phyloP scores from a whole-genome alignment of 2,797 vertebrate genomes.

The Centroberyx gerrardi region DNA sequence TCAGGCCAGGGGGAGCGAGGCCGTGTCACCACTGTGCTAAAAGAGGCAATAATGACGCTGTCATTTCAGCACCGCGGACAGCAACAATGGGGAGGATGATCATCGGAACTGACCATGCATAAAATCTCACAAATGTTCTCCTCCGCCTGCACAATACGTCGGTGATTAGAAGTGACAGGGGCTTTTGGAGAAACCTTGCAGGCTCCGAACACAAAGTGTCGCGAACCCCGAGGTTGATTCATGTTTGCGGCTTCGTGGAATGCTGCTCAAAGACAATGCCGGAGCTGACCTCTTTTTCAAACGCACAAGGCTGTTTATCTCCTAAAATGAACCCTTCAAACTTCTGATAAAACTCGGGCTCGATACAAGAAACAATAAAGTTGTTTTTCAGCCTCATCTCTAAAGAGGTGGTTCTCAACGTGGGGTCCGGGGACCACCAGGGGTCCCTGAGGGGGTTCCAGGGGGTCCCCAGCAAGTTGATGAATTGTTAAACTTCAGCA shows the following conservation, averaged over 20 bases:
- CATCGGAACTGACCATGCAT: conserved; percentile 82
- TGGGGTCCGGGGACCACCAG: no score
- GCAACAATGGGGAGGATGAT: conserved; percentile 67
- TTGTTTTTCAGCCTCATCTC: not conserved
- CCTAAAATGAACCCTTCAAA: conserved; percentile 21
- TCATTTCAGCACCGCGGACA: conserved; percentile 73
- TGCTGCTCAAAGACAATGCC: conserved; percentile 42
- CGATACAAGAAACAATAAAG: not conserved
- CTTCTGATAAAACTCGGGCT: not conserved
- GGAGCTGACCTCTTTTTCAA: conserved; percentile 53
- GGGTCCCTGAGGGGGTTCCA: no score
- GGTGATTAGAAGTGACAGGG: conserved; percentile 77
- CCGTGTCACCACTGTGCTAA: conserved; percentile 64
- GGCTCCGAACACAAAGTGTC: conserved; percentile 58
- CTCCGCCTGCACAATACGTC: conserved; percentile 64
- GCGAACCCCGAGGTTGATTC: conserved; percentile 43
- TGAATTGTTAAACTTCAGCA: no score
- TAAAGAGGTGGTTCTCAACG: no score
- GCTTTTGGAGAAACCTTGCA: conserved; percentile 57
- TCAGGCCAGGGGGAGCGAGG: conserved; percentile 61
- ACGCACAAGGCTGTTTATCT: conserved; percentile 9
- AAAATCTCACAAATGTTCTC: conserved; percentile 76
- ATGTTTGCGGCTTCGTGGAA: conserved; percentile 50
- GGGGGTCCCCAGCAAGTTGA: not conserved
- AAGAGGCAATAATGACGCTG: conserved; percentile 73